phyloP scores from a whole-genome alignment of 2,797 vertebrate species.

The Rhodeus uyekii region DNA sequence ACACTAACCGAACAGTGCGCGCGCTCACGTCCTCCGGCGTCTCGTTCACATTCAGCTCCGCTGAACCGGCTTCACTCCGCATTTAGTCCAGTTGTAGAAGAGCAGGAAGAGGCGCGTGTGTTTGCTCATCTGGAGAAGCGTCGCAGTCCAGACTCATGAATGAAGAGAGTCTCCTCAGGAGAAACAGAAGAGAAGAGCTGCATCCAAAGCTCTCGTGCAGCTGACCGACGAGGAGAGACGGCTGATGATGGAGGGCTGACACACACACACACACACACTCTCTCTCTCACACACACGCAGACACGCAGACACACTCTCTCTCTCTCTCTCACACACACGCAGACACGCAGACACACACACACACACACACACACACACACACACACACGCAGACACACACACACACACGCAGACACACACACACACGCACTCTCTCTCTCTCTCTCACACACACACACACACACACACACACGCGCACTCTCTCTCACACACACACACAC shows the following conservation, averaged over 20 bases:
- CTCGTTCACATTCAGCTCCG: conserved; percentile 60
- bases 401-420: too few species aligned
- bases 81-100: conserved; percentile 25
- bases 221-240: neutral
- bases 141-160: conserved; percentile 18
- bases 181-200: conserved; percentile 5
- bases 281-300: conserved; percentile 42
- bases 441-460: conserved; percentile 51
- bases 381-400: too few species aligned
- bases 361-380: neutral
- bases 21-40: conserved; percentile 54
- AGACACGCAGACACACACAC: too few species aligned
- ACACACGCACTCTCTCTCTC: neutral
- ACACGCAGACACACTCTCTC: too few species aligned
- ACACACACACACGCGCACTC: too few species aligned
- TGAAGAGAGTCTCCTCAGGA: conserved; percentile 19
- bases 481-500: too few species aligned
- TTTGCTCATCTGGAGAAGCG: conserved; percentile 26
- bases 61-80: conserved; percentile 22
- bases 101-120: conserved; percentile 30
- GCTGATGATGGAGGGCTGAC: conserved; percentile 41
- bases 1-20: conserved; percentile 9
- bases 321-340: too few species aligned
- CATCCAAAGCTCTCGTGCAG: neutral
- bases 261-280: neutral